Evolutionary conservation across 2,888 invertebrate species (phyloP).

Genomic region (Lochmaea capreae): DNA sequence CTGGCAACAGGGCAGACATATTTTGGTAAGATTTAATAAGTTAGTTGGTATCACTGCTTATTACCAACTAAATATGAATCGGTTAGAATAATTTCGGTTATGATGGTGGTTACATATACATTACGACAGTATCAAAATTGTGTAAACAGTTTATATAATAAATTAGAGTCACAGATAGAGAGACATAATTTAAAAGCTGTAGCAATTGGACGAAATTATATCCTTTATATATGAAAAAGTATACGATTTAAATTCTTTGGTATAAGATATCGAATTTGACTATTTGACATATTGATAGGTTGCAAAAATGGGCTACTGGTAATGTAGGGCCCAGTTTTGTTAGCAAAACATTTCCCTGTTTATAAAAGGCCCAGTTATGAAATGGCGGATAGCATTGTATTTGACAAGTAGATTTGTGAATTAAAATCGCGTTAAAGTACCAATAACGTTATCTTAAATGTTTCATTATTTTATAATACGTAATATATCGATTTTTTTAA

Average conservation of each 20-base stretch:
- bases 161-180: not conserved
- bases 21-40: not conserved
- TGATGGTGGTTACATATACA: not conserved
- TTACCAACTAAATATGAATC: not conserved
- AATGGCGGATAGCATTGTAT: constrained; percentile 65
- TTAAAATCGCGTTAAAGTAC: constrained; percentile 45
- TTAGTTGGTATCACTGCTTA: not conserved
- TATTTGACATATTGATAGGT: constrained; percentile 42
- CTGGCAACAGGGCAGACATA: not conserved
- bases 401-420: constrained; percentile 57
- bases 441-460: constrained; percentile 46
- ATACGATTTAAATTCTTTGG: not conserved
- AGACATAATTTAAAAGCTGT: not conserved
- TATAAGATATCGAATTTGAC: constrained; percentile 16
- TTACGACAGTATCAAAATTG: not conserved
- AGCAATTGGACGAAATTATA: not conserved
- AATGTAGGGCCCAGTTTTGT: constrained; percentile 45
- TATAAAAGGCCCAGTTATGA: constrained; percentile 62
- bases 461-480: constrained; percentile 46
- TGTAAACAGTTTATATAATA: not conserved
- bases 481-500: constrained; percentile 47
- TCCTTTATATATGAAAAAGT: not conserved
- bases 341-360: constrained; percentile 58
- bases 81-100: not conserved
- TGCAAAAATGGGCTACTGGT: constrained; percentile 44